Evolutionary conservation across 2,797 vertebrate species (phyloP).

Genomic region (Pipistrellus pygmaeus): DNA sequence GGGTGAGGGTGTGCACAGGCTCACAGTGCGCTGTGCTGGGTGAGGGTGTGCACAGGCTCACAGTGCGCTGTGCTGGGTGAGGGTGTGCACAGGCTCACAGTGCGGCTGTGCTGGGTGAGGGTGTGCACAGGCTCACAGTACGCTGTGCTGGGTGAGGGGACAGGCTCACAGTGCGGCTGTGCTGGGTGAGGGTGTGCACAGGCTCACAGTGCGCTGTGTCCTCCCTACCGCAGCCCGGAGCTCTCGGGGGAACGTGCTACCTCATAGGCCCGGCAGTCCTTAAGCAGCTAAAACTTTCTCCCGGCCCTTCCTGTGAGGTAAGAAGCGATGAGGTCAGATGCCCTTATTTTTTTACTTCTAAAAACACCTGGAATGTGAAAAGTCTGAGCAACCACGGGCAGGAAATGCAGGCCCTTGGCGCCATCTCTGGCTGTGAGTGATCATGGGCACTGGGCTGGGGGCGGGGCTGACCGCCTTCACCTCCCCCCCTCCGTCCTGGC

Average conservation of each 20-base stretch:
- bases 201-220: accelerated
- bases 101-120: no score
- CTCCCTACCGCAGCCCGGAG: constrained; percentile 67
- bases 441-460: no score
- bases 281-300: constrained; percentile 76
- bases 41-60: no score
- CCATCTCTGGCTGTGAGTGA: background rate
- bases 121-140: no score
- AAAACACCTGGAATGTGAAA: background rate
- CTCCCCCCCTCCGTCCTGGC: accelerated
- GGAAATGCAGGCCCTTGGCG: background rate
- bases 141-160: no score
- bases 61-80: no score
- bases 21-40: no score
- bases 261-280: constrained; percentile 87
- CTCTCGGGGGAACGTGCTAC: constrained; percentile 80
- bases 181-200: no score
- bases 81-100: no score
- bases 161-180: no score
- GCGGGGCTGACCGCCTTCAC: accelerated
- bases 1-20: no score
- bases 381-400: accelerated
- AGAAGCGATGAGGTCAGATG: constrained; percentile 76
- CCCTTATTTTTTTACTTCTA: background rate
- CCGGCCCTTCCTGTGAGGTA: constrained; percentile 77